A percentile compares a stretch with the other conserved stretches of the same genome.
phyloP scores from a whole-genome alignment of 2,888 invertebrate genomes.

The Rotaria magnacalcarata region DNA sequence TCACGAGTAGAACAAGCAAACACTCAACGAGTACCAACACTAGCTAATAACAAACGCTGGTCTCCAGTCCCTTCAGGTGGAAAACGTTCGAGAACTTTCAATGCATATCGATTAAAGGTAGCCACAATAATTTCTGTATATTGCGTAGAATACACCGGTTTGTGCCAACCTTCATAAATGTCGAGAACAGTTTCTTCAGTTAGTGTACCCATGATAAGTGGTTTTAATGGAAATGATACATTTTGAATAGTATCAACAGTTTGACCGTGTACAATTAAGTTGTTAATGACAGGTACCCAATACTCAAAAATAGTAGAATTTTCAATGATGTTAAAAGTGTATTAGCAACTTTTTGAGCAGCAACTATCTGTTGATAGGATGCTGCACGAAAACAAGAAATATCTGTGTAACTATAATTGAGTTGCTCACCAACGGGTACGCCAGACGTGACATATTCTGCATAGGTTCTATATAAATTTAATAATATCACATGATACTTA shows the following conservation, averaged over 20 bases:
- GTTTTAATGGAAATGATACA: conserved; percentile 48
- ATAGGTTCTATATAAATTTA: not conserved
- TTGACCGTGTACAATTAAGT: conserved; percentile 49
- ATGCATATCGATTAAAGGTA: conserved; percentile 48
- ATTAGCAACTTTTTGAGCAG: conserved; percentile 49
- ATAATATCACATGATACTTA: not conserved
- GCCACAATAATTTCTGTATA: conserved; percentile 49
- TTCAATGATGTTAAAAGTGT: conserved; percentile 50
- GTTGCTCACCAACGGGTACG: not conserved
- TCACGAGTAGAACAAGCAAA: conserved; percentile 50
- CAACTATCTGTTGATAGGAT: conserved; percentile 48
- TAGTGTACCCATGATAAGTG: conserved; percentile 51
- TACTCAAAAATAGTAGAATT: conserved; percentile 52
- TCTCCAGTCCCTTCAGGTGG: conserved; percentile 48
- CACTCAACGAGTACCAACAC: conserved; percentile 50
- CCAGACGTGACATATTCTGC: not conserved
- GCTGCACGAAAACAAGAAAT: not conserved
- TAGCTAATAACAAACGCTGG: conserved; percentile 46
- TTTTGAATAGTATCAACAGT: conserved; percentile 48
- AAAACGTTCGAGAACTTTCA: conserved; percentile 49
- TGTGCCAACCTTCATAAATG: conserved; percentile 50
- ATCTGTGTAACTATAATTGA: not conserved
- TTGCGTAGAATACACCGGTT: conserved; percentile 47
- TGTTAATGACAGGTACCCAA: conserved; percentile 52
- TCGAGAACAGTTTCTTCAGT: conserved; percentile 51